phyloP scores from a whole-genome alignment of 2,113 vertebrate species.

The Dipodomys spectabilis region DNA sequence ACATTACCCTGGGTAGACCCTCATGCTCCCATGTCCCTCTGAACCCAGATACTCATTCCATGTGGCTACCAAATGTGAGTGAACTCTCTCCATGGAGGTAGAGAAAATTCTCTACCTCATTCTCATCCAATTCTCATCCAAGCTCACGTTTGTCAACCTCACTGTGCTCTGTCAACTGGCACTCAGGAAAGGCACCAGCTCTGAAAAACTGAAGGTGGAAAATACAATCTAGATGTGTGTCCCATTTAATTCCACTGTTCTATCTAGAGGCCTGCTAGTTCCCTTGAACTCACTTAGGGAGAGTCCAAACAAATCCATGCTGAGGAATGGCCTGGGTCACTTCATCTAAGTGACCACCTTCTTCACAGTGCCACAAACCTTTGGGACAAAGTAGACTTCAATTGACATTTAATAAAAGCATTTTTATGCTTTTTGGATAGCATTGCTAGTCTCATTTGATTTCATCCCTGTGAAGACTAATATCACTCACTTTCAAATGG shows the following conservation, averaged over 20 bases:
- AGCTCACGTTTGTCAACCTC: neutral
- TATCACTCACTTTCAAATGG: neutral
- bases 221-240: neutral
- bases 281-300: neutral
- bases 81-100: too few relatives aligned
- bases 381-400: neutral
- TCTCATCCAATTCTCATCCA: neutral
- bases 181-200: neutral
- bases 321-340: neutral
- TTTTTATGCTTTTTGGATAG: neutral
- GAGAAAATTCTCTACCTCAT: neutral
- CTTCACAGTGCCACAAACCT: neutral
- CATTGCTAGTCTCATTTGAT: neutral
- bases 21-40: neutral
- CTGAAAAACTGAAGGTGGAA: neutral
- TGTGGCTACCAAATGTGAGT: too few relatives aligned
- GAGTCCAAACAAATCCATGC: neutral
- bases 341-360: neutral
- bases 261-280: neutral
- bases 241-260: conserved; percentile 33
- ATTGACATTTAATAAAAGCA: neutral
- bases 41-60: neutral
- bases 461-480: neutral
- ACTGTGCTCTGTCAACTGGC: neutral
- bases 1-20: neutral